phyloP scores from a whole-genome alignment of 2,797 vertebrate species.

The Scomberomorus guttatus region DNA sequence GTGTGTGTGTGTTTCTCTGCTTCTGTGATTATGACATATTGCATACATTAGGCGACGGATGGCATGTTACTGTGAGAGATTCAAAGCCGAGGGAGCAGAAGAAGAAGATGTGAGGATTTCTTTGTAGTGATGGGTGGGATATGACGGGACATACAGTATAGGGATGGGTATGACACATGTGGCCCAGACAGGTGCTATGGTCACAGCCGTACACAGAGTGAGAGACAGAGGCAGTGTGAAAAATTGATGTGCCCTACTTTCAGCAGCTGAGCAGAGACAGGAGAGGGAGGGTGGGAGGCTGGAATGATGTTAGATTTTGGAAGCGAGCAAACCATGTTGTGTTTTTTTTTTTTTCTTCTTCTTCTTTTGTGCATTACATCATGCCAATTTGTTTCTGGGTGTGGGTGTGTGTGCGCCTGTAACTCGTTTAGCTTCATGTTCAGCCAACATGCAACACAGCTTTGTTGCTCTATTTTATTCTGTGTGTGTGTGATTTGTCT shows the following conservation, averaged over 20 bases:
- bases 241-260: constrained; percentile 84
- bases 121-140: constrained; percentile 5
- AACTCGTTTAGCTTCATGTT: constrained; percentile 50
- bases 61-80: constrained; percentile 23
- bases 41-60: constrained; percentile 45
- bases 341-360: constrained; percentile 37
- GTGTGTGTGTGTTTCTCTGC: constrained; percentile 9
- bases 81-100: constrained; percentile 29
- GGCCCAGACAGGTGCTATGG: constrained; percentile 71
- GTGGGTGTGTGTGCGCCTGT: constrained; percentile 38
- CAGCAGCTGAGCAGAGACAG: constrained; percentile 74
- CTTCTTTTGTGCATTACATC: constrained; percentile 70
- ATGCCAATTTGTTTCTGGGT: constrained; percentile 59
- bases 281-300: constrained; percentile 58
- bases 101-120: no score
- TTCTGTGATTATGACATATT: constrained; percentile 52
- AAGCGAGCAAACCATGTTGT: constrained; percentile 57
- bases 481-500: constrained; percentile 37
- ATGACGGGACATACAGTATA: constrained; percentile 27
- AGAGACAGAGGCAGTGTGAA: constrained; percentile 78
- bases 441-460: constrained; percentile 31
- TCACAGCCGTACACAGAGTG: constrained; percentile 64
- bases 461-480: constrained; percentile 27
- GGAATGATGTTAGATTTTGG: constrained; percentile 75
- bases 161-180: constrained; percentile 41